Percentiles rank a stretch among this genome's conserved stretches.
Evolutionary conservation across 2,888 invertebrate species (phyloP).

Genomic region (Notodonta ziczac): DNA sequence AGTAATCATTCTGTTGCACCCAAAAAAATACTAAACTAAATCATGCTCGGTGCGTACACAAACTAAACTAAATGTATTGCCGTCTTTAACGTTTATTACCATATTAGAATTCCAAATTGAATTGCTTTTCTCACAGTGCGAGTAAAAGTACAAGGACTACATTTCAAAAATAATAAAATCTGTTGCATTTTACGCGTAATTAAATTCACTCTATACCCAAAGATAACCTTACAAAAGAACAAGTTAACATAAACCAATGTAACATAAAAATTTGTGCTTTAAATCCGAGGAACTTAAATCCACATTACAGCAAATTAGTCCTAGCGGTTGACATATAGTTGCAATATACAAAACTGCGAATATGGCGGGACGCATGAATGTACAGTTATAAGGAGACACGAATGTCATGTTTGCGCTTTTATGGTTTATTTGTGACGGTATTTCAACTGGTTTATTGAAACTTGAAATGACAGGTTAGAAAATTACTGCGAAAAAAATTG

Average conservation of each 20-base stretch:
- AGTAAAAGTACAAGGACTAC: too few species aligned
- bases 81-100: neutral
- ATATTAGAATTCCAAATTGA: too few species aligned
- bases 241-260: neutral
- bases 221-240: neutral
- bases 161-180: neutral
- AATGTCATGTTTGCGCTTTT: neutral
- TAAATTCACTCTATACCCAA: neutral
- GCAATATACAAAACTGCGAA: neutral
- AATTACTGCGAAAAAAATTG: too few species aligned
- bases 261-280: neutral
- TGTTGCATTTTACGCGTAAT: neutral
- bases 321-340: neutral
- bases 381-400: constrained; percentile 1
- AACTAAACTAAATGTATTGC: too few species aligned
- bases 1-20: too few species aligned
- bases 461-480: too few species aligned
- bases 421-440: neutral
- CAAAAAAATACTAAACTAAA: too few species aligned
- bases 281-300: neutral
- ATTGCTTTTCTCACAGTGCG: too few species aligned
- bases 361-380: neutral
- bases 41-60: too few species aligned
- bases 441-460: neutral
- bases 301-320: neutral